Percentiles rank a stretch among this genome's conserved stretches.
These are phyloP conservation scores for Apostichopus parvimensis DNA, from an alignment of 35 echinoderm and acorn worm species.

Conservation along the genomic window DNA sequence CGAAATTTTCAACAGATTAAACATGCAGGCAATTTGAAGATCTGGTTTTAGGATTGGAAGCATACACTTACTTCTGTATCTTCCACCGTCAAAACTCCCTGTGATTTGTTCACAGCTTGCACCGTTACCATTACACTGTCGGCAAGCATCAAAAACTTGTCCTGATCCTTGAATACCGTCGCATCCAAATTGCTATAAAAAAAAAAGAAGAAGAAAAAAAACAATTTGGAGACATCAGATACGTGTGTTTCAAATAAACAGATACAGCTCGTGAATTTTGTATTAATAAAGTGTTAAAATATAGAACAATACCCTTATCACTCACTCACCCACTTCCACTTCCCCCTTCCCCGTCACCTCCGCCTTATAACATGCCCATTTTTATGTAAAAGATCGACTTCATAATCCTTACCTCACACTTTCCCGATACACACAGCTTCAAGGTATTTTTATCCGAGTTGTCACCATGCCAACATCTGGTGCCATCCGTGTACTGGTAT, in stretches of 20 bases:
- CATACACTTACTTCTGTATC: constrained; percentile 42
- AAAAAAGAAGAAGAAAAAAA: background rate
- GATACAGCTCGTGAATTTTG: background rate
- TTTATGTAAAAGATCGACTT: too few relatives aligned
- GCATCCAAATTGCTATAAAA: constrained; percentile 61
- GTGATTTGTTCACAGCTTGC: constrained; percentile 41
- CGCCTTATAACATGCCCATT: too few relatives aligned
- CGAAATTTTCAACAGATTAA: too few relatives aligned
- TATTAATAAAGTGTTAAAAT: too few relatives aligned
- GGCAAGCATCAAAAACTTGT: constrained; percentile 54
- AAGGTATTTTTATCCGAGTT: constrained; percentile 34
- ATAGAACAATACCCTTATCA: too few relatives aligned
- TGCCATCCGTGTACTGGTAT: constrained; percentile 64
- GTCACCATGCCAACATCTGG: constrained; percentile 52
- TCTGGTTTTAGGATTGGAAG: background rate
- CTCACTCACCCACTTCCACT: too few relatives aligned
- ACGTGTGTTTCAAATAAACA: background rate
- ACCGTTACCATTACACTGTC: constrained; percentile 61
- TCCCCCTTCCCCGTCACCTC: too few relatives aligned
- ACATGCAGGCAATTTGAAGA: too few relatives aligned
- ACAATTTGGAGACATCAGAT: background rate
- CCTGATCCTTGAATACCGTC: constrained; percentile 55
- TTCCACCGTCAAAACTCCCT: constrained; percentile 35
- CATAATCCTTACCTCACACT: constrained; percentile 38
- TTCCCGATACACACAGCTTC: constrained; percentile 64